Percentiles rank a stretch among this genome's conserved stretches.
phyloP scores from a whole-genome alignment of 2,797 vertebrate genomes.

The Microtus californicus region DNA sequence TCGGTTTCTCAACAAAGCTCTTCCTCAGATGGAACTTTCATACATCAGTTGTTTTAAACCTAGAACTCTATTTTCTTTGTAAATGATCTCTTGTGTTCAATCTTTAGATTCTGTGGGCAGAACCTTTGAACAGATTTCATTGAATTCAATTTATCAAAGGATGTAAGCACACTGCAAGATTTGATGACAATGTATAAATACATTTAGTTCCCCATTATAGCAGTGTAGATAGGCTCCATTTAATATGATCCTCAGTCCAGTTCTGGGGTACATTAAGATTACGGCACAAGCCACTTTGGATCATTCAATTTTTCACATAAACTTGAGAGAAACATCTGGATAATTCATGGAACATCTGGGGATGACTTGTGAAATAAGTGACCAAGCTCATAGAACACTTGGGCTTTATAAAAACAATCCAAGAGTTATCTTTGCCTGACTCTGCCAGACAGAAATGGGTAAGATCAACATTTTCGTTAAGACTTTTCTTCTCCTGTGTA shows the following conservation, averaged over 20 bases:
- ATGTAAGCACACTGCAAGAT: background rate
- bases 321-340: conserved; percentile 42
- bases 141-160: background rate
- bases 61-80: background rate
- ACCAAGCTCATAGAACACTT: background rate
- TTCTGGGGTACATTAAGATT: background rate
- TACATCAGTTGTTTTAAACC: background rate
- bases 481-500: conserved; percentile 30
- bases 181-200: background rate
- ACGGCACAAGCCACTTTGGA: background rate
- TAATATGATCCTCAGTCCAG: background rate
- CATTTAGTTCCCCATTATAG: conserved; percentile 1
- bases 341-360: conserved; percentile 47
- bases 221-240: background rate
- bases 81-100: background rate
- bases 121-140: background rate
- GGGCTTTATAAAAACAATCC: conserved; percentile 5
- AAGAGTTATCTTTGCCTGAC: background rate
- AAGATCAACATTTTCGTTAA: conserved; percentile 57
- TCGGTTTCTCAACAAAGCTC: background rate
- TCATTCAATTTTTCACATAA: conserved; percentile 31
- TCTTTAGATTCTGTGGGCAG: background rate
- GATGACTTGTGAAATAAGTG: conserved; percentile 37
- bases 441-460: conserved; percentile 15
- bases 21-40: background rate